Conservation (phyloP, 2,113 vertebrate species). For the Alethe diademata region DNA sequence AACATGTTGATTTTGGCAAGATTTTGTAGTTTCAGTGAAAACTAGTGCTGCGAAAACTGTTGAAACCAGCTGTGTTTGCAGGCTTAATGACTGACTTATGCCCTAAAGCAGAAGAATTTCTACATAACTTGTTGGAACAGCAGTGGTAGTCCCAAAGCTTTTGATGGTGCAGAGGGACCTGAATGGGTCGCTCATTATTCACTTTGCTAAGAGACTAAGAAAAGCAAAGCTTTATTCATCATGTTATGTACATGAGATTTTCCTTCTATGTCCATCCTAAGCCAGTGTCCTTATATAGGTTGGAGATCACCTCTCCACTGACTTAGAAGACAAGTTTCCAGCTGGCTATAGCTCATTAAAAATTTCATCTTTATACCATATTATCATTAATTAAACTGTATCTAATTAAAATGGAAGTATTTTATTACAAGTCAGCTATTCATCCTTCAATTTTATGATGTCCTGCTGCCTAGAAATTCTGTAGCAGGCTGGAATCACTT, state of each 20-base stretch:
- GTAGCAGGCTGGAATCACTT: neutral
- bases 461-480: neutral
- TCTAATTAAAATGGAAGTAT: neutral
- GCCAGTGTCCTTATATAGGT: neutral
- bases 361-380: neutral
- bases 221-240: rapidly evolving
- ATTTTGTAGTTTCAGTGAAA: neutral
- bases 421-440: neutral
- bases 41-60: neutral
- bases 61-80: neutral
- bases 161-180: neutral
- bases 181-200: neutral
- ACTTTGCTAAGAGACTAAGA: neutral
- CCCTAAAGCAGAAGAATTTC: neutral
- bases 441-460: neutral
- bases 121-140: neutral
- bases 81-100: neutral
- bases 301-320: neutral
- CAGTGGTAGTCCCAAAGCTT: neutral
- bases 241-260: neutral
- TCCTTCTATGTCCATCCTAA: neutral
- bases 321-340: neutral
- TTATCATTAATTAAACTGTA: neutral
- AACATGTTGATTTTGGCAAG: neutral
- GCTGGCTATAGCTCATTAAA: neutral